These are phyloP conservation scores for Pangasianodon gigas DNA, from an alignment of 2,113 vertebrate species.

Conservation along the genomic window DNA sequence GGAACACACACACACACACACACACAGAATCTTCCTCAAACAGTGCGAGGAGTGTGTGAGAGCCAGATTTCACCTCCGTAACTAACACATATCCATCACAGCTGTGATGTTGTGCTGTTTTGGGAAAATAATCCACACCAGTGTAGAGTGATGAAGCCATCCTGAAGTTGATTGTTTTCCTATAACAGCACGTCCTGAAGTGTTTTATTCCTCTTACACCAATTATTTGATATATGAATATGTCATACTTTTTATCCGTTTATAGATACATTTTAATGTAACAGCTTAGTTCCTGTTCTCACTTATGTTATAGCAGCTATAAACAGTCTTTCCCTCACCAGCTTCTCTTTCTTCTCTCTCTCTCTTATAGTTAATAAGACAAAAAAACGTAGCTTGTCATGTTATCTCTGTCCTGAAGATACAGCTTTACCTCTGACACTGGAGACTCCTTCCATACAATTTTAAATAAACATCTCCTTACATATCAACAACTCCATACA, in stretches of 20 bases:
- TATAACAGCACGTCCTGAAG: background rate
- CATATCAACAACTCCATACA: background rate
- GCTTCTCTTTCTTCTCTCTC: background rate
- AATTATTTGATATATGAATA: too few species aligned
- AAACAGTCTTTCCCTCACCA: background rate
- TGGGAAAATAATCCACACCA: background rate
- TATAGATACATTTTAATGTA: background rate
- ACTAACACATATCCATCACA: background rate
- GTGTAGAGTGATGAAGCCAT: too few species aligned
- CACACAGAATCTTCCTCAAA: background rate
- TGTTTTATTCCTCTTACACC: background rate
- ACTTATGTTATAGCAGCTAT: background rate
- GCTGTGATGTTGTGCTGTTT: background rate
- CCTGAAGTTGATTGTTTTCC: background rate
- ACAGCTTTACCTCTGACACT: background rate
- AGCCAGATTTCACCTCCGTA: background rate
- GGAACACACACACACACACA: slow-evolving; percentile 3
- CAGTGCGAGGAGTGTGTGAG: background rate
- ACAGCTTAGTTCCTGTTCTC: background rate
- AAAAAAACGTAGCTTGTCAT: background rate
- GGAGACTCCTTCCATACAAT: background rate
- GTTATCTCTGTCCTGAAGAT: background rate
- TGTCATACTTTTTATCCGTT: background rate
- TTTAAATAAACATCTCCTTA: background rate
- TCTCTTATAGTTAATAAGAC: background rate